Base-by-base conservation (phyloP, 1,140 invertebrate species). In the Heliothis virescens region DNA sequence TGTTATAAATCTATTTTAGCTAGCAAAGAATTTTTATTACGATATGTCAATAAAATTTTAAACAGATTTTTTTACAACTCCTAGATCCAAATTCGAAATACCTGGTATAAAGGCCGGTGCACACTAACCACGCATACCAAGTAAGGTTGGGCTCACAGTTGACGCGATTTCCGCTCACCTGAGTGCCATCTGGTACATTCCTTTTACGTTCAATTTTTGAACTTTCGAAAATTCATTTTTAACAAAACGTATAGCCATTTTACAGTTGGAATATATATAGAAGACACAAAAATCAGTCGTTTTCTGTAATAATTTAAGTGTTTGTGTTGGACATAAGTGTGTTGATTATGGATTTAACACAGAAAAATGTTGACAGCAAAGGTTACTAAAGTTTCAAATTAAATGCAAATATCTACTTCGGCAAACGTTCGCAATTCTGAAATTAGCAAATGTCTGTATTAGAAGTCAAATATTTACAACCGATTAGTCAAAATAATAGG, bases 151-250 rank as follows among this genome's bases (percentile, higher is more conserved):
- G 75, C 73, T 41, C 67, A 84, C 87, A 89, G 85, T 85, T 90
- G 89, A 90, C 83, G 87, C 79, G 79, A 87, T 85, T 88, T 90
- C 89, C 89, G 89, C 60, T 63, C 67, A 47, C 53, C 15, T 12
- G 26, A 26, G 21, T 4, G 67, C 74, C 82, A 78, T 74, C 78
- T 83, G 79, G 69, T 74, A 52, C 21, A 79, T 79, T 75, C 59
- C 73, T 63, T 52, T 50, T 2, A 18, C 13, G 41, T 75, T 26
- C 34, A 59, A n/a, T n/a, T n/a, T n/a, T n/a, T n/a, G n/a, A 4
- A 47, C 13, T 57, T 73, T 47, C 41, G 18, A 71, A 71, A 48
- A n/a, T 67, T 15, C 41, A 1, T 67, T 50, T 67, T 48, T 21
- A 12, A n/a, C 48, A 13, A 21, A 48, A 13, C 16, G n/a, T 16